Evolutionary conservation across 2,797 vertebrate species (phyloP).

Genomic region (Sebastes miniatus): DNA sequence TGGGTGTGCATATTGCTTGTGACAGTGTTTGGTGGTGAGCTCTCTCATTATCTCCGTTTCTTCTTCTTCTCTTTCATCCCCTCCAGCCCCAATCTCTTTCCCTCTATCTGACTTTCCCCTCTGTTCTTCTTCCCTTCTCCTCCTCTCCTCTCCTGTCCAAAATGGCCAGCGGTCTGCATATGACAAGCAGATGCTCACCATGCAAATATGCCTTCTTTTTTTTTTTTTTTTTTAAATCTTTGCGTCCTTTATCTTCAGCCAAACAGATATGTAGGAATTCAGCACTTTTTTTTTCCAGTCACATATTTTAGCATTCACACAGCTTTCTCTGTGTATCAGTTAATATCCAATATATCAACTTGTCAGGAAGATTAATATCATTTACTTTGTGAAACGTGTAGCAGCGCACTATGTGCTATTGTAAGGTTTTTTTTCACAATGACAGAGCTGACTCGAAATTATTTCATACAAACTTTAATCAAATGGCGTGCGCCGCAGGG

Average conservation of each 20-base stretch:
- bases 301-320: constrained; percentile 48
- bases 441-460: constrained; percentile 53
- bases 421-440: constrained; percentile 47
- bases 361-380: constrained; percentile 71
- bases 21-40: constrained; percentile 36
- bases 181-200: constrained; percentile 72
- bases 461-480: constrained; percentile 59
- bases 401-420: constrained; percentile 35
- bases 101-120: neutral
- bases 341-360: constrained; percentile 63
- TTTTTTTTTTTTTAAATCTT: neutral
- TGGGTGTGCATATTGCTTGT: constrained; percentile 50
- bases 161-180: constrained; percentile 51
- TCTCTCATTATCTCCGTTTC: constrained; percentile 13
- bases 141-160: constrained; percentile 7
- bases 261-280: constrained; percentile 66
- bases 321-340: constrained; percentile 46
- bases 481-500: constrained; percentile 25
- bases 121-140: neutral
- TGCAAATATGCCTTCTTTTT: constrained; percentile 61
- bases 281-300: constrained; percentile 37
- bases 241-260: constrained; percentile 70
- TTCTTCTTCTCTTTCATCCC: neutral
- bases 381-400: constrained; percentile 47
- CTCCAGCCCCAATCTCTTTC: constrained; percentile 1